A percentile compares a stretch with the other conserved stretches of the same genome.
phyloP scores from a whole-genome alignment of 2,888 invertebrate genomes.

The Leptinotarsa haldemani region DNA sequence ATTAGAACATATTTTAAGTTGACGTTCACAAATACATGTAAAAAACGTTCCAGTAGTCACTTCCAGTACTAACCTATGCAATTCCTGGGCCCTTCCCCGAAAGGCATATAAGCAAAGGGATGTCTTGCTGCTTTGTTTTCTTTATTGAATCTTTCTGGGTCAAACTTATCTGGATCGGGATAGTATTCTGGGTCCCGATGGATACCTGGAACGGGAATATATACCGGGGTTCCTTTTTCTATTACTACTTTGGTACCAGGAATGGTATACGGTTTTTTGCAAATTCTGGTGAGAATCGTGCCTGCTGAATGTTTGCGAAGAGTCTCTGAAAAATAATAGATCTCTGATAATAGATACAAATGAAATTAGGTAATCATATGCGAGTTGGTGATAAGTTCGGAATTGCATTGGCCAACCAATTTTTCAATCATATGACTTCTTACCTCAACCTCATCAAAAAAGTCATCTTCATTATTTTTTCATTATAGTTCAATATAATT shows the following conservation, averaged over 20 bases:
- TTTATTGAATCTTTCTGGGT: constrained; percentile 71
- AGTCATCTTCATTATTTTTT: too few relatives aligned
- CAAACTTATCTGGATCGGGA: constrained; percentile 72
- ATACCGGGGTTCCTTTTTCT: constrained; percentile 36
- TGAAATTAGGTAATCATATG: too few relatives aligned
- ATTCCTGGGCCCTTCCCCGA: constrained; percentile 71
- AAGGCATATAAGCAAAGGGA: constrained; percentile 56
- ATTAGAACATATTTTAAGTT: too few relatives aligned
- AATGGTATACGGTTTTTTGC: constrained; percentile 43
- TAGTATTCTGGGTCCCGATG: constrained; percentile 49
- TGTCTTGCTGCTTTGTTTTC: constrained; percentile 63
- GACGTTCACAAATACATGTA: too few relatives aligned
- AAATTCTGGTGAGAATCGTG: constrained; percentile 39
- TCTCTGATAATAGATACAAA: too few relatives aligned
- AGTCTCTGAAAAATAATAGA: constrained; percentile 41
- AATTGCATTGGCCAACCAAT: too few relatives aligned
- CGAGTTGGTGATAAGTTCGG: background rate
- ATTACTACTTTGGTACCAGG: constrained; percentile 41
- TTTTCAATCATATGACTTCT: too few relatives aligned
- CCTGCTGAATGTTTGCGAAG: constrained; percentile 46
- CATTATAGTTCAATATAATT: too few relatives aligned
- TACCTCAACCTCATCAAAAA: too few relatives aligned
- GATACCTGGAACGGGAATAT: constrained; percentile 33
- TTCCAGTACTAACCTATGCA: constrained; percentile 65
- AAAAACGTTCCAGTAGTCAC: too few relatives aligned